A percentile compares a stretch with the other conserved stretches of the same genome.
Conservation (phyloP, 2,113 vertebrate genomes). For the Nothocercus julius region DNA sequence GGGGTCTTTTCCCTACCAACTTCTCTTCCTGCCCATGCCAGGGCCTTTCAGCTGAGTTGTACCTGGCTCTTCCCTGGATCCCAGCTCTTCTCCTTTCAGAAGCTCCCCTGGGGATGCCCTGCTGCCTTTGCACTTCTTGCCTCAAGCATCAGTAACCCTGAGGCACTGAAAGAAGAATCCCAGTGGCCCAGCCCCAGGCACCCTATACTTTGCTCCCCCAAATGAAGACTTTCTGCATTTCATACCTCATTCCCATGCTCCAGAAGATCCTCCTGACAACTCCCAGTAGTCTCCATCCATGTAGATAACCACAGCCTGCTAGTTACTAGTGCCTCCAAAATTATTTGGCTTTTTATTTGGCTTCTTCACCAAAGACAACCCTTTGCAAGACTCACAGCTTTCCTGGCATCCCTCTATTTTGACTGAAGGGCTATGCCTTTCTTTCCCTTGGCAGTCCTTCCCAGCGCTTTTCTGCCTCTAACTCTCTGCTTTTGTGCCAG, state of each 20-base stretch:
- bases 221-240: background rate
- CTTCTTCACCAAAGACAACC: background rate
- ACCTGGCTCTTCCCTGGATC: background rate
- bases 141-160: background rate
- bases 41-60: accelerated
- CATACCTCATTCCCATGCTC: background rate
- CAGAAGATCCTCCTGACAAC: background rate
- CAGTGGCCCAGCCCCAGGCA: background rate
- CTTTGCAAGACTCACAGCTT: background rate
- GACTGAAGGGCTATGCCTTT: background rate
- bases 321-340: background rate
- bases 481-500: constrained; percentile 47
- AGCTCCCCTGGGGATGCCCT: too few species aligned
- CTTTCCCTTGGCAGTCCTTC: background rate
- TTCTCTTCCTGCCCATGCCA: background rate
- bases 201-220: too few species aligned
- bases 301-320: background rate
- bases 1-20: background rate
- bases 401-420: constrained; percentile 26
- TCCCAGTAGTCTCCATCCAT: background rate
- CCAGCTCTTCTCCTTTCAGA: background rate
- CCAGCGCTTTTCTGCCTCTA: constrained; percentile 20
- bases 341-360: background rate
- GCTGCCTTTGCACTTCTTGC: background rate
- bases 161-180: background rate